Base-by-base conservation (phyloP, 2,888 invertebrate genomes). In the Brachycybe producta region DNA sequence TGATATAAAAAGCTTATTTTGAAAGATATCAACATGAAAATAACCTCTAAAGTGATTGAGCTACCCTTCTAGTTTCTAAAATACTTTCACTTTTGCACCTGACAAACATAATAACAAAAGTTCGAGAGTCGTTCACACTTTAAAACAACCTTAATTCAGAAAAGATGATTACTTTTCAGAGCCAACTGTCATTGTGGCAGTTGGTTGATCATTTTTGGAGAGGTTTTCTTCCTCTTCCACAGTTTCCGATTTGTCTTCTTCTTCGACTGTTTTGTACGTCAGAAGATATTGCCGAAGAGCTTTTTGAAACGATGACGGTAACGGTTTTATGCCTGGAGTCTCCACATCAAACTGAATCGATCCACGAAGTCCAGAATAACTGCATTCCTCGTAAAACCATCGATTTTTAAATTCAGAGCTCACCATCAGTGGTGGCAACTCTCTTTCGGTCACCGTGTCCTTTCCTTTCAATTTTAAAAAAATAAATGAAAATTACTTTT, bases 341-440 rank as follows among this genome's bases (percentile, higher is more conserved):
- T 48, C 52, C n/a, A 52, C 26, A 21, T 48, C 52, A 26, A 52
- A 49, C 17, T 47, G 47, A 49, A 52, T 52, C 13, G 40, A 46
- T 21, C 52, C 52, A 24, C 48, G 46, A 40, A 52, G 15, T 15
- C 42, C 30, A 15, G 41, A 40, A 34, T 28, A 52, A 13, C 28
- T 30, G 19, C 30, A 28, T 15, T 27, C 23, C 23, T 49, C 50
- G n/a, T 24, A 49, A 34, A 52, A 52, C 2, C 47, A 15, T 3
- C 40, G 19, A 39, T 49, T 52, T 32, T 40, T 40, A 23, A 49
- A 52, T 17, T 52, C 44, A 2, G 38, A 21, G 5, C 52, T 44
- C 11, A 39, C 32, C 7, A 23, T 49, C 13, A 52, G 28, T 1
- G 52, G 52, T 11, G 52, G 52, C 32, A 52, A 34, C 21, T 52